phyloP scores from a whole-genome alignment of 1,140 invertebrate genomes.

The Rhagoletis zephyria region DNA sequence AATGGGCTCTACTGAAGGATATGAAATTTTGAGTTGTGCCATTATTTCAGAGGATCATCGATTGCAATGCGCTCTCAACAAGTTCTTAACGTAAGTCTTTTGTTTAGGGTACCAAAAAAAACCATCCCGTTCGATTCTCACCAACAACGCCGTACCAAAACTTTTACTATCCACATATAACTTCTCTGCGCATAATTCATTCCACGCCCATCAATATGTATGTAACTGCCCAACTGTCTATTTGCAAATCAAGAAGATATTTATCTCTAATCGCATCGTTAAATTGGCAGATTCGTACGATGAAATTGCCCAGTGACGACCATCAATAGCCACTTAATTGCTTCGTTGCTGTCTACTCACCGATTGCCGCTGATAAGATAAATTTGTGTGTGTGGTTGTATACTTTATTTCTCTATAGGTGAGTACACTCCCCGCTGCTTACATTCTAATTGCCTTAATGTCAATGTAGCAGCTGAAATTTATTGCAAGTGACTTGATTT shows the following conservation, averaged over 20 bases:
- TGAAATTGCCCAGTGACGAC: background rate
- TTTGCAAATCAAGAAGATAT: slow-evolving; percentile 28
- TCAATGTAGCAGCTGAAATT: background rate
- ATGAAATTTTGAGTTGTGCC: too few species aligned
- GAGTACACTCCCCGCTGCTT: background rate
- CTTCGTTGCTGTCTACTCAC: background rate
- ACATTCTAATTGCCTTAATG: background rate
- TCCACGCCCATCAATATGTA: slow-evolving; percentile 2
- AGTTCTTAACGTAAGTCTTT: background rate
- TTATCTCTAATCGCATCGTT: background rate
- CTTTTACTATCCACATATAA: background rate
- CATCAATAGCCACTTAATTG: slow-evolving; percentile 38
- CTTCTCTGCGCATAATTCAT: background rate
- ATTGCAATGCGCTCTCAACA: background rate
- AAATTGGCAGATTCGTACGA: slow-evolving; percentile 29
- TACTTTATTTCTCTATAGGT: background rate
- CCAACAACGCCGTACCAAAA: background rate
- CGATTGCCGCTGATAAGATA: slow-evolving; percentile 14
- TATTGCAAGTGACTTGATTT: slow-evolving; percentile 34
- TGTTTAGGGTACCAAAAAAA: background rate
- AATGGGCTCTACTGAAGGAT: too few species aligned
- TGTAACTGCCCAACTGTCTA: background rate
- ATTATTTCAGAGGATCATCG: too few species aligned
- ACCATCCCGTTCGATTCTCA: background rate
- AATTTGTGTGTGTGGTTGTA: background rate